A percentile compares a stretch with the other conserved stretches of the same genome.
phyloP scores from a whole-genome alignment of 2,888 invertebrate species.

The Melanargia galathea region DNA sequence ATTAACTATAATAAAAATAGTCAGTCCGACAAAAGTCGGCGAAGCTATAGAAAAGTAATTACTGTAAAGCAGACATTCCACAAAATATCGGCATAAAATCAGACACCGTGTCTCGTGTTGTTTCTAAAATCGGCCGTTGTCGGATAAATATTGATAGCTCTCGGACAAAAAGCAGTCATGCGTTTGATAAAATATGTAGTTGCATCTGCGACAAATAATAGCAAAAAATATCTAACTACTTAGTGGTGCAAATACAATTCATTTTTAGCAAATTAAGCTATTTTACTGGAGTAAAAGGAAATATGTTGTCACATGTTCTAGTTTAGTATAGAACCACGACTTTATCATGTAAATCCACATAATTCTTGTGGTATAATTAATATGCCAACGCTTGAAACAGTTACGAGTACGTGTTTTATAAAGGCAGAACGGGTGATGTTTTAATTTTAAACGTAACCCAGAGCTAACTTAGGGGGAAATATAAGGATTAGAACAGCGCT shows the following conservation, averaged over 20 bases:
- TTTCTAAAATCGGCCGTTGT: no score
- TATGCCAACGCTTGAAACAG: not conserved
- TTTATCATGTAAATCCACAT: not conserved
- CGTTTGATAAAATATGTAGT: no score
- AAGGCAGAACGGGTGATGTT: not conserved
- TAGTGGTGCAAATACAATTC: not conserved
- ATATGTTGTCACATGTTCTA: not conserved
- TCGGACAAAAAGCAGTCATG: no score
- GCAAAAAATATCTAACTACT: no score
- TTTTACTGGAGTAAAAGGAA: not conserved
- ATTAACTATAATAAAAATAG: no score
- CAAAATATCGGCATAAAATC: no score
- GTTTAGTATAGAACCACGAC: not conserved
- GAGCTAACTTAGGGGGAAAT: not conserved
- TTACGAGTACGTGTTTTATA: not conserved
- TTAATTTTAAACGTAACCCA: not conserved
- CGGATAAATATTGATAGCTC: no score
- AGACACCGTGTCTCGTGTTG: no score
- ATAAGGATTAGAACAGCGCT: not conserved
- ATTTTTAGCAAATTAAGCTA: constrained; percentile 1
- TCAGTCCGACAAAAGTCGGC: no score
- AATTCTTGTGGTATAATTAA: not conserved
- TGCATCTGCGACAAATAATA: no score
- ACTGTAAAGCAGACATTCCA: no score
- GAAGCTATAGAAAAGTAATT: no score